Evolutionary conservation across 2,797 vertebrate species (phyloP).

Genomic region (Falco rusticolus): DNA sequence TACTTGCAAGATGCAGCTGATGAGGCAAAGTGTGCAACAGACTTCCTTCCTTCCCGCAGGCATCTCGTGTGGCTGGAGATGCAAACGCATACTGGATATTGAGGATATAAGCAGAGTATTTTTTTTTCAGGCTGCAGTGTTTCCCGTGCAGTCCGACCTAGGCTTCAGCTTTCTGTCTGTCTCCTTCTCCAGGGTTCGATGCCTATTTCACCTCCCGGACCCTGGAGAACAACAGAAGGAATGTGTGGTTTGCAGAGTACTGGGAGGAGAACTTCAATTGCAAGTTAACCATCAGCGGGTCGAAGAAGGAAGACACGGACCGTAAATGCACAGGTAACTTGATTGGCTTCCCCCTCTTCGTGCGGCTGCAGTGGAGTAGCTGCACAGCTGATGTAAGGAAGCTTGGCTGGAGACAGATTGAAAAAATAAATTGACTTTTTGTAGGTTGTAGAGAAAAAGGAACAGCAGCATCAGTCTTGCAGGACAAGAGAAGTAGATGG

Average conservation of each 20-base stretch:
- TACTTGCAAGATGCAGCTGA: not conserved
- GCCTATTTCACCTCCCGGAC: conserved; percentile 91
- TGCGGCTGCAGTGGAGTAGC: not conserved
- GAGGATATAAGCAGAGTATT: rapidly evolving
- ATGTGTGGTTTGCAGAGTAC: conserved; percentile 95
- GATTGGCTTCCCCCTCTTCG: not conserved
- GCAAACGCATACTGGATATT: rapidly evolving
- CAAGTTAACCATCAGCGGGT: conserved; percentile 89
- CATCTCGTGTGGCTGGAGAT: rapidly evolving
- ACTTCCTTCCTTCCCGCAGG: not conserved
- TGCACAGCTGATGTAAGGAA: conserved; percentile 6
- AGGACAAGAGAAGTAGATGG: not conserved
- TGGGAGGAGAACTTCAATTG: conserved; percentile 98
- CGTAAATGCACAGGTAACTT: conserved; percentile 92
- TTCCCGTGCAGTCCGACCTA: rapidly evolving
- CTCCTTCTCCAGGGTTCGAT: conserved; percentile 85
- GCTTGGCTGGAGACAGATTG: conserved; percentile 38
- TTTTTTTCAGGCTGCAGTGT: not conserved
- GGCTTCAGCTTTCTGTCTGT: not conserved
- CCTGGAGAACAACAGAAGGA: conserved; percentile 93
- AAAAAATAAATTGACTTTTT: conserved; percentile 53
- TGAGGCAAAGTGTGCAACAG: rapidly evolving
- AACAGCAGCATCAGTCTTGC: not conserved
- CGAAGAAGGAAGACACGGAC: conserved; percentile 90
- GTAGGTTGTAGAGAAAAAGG: conserved; percentile 33